Evolutionary conservation across 2,888 invertebrate species (phyloP).

Genomic region (Watsonalla cultraria): DNA sequence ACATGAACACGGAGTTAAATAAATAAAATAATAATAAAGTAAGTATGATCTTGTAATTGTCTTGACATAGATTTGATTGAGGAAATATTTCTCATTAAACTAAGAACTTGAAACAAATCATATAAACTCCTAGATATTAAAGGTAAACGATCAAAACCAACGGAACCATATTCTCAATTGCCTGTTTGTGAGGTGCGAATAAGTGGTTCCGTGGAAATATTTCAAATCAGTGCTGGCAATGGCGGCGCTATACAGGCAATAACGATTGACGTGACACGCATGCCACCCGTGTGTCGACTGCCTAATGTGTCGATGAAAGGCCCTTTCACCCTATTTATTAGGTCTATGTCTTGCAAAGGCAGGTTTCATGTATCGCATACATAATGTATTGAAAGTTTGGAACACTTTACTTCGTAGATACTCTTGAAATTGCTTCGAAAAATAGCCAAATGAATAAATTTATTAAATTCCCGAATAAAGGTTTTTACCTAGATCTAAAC

Average conservation of each 20-base stretch:
- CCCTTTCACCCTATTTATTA: slow-evolving; percentile 64
- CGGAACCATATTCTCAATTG: slow-evolving; percentile 26
- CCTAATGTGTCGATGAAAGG: slow-evolving; percentile 65
- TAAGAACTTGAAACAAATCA: too few relatives aligned
- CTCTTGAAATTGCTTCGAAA: too few relatives aligned
- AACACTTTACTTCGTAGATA: not conserved
- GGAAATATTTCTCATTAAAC: too few relatives aligned
- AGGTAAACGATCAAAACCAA: slow-evolving; percentile 44
- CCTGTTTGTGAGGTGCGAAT: slow-evolving; percentile 64
- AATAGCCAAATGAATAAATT: too few relatives aligned
- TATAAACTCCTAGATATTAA: not conserved
- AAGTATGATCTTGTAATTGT: too few relatives aligned
- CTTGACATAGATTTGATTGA: too few relatives aligned
- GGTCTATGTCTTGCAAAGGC: slow-evolving; percentile 47
- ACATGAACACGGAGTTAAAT: too few relatives aligned
- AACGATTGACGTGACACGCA: slow-evolving; percentile 72
- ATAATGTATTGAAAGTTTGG: slow-evolving; percentile 13
- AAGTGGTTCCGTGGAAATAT: slow-evolving; percentile 78
- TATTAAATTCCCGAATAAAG: too few relatives aligned
- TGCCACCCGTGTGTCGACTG: slow-evolving; percentile 60
- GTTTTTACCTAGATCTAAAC: too few relatives aligned
- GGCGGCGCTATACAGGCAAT: slow-evolving; percentile 62
- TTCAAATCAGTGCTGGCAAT: slow-evolving; percentile 71
- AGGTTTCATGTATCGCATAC: slow-evolving; percentile 27
- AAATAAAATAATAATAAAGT: too few relatives aligned